These are phyloP conservation scores for Embidobia sp. DNA, from an alignment of 2,888 invertebrate genomes.

Conservation along the genomic window DNA sequence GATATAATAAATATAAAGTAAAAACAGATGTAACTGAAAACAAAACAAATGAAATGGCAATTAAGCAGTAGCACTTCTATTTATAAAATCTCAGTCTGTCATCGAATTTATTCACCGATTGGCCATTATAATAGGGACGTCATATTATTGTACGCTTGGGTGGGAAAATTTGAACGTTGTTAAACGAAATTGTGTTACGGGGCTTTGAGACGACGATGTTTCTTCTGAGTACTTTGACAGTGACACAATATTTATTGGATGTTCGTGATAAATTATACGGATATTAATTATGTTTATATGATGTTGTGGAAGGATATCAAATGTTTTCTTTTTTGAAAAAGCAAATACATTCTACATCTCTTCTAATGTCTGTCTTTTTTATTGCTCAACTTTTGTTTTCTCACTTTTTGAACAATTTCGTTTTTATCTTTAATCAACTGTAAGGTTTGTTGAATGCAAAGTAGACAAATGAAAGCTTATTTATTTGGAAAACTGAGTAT, in stretches of 20 bases:
- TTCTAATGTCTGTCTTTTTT: constrained; percentile 28
- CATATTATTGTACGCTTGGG: not conserved
- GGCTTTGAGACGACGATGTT: not conserved
- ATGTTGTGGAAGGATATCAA: constrained; percentile 56
- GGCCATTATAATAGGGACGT: too few relatives aligned
- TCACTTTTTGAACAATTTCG: not conserved
- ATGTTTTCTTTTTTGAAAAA: constrained; percentile 52
- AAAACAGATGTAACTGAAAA: not conserved
- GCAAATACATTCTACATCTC: constrained; percentile 59
- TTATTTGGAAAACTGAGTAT: too few relatives aligned
- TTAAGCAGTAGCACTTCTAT: constrained; percentile 29
- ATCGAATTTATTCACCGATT: too few relatives aligned
- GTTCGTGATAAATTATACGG: constrained; percentile 46
- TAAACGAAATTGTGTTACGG: not conserved
- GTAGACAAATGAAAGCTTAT: too few relatives aligned
- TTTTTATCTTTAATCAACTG: too few relatives aligned
- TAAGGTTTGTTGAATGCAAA: too few relatives aligned
- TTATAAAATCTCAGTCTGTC: constrained; percentile 32
- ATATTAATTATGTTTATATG: constrained; percentile 58
- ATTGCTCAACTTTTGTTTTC: not conserved
- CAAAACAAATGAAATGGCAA: constrained; percentile 3
- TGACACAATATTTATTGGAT: constrained; percentile 52
- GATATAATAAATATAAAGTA: constrained; percentile 68
- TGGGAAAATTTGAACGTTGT: not conserved
- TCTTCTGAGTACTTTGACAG: constrained; percentile 53